These are phyloP conservation scores for Lasioglossum leucozonium DNA, from an alignment of 2,888 invertebrate genomes.

Conservation along the genomic window DNA sequence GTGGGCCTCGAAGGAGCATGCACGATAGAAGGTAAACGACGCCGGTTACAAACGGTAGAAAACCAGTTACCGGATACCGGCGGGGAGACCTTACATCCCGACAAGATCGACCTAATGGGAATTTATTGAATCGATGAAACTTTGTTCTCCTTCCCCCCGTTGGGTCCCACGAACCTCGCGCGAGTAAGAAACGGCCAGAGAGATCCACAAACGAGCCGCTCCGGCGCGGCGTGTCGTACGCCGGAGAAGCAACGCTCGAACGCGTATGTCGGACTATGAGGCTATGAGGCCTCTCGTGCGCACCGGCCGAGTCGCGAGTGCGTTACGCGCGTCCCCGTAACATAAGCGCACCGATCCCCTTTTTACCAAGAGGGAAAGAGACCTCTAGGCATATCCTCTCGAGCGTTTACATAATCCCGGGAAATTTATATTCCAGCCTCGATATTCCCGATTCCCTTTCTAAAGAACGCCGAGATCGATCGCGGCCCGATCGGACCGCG, in stretches of 20 bases:
- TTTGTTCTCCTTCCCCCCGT: conserved; percentile 59
- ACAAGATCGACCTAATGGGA: conserved; percentile 72
- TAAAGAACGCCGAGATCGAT: conserved; percentile 27
- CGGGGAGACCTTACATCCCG: conserved; percentile 63
- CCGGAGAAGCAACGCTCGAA: conserved; percentile 50
- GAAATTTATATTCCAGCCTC: conserved; percentile 49
- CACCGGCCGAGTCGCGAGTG: conserved; percentile 20
- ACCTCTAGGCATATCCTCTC: conserved; percentile 28
- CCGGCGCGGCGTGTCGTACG: conserved; percentile 58
- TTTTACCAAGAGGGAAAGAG: conserved; percentile 16
- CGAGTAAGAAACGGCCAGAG: conserved; percentile 10
- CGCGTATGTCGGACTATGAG: conserved; percentile 52
- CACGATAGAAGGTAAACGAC: conserved; percentile 39
- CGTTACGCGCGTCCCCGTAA: conserved; percentile 53
- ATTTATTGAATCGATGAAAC: conserved; percentile 72
- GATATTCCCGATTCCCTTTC: conserved; percentile 49
- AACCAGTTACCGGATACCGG: conserved; percentile 63
- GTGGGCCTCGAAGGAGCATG: not conserved
- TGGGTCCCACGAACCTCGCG: conserved; percentile 45
- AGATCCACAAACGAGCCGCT: conserved; percentile 65
- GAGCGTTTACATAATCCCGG: conserved; percentile 54
- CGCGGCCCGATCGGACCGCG: not conserved
- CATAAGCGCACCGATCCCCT: conserved; percentile 35
- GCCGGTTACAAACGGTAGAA: conserved; percentile 48
- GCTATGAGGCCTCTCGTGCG: not conserved